These are phyloP conservation scores for Rhynchopsitta pachyrhyncha DNA, from an alignment of 2,113 vertebrate species.

Conservation along the genomic window DNA sequence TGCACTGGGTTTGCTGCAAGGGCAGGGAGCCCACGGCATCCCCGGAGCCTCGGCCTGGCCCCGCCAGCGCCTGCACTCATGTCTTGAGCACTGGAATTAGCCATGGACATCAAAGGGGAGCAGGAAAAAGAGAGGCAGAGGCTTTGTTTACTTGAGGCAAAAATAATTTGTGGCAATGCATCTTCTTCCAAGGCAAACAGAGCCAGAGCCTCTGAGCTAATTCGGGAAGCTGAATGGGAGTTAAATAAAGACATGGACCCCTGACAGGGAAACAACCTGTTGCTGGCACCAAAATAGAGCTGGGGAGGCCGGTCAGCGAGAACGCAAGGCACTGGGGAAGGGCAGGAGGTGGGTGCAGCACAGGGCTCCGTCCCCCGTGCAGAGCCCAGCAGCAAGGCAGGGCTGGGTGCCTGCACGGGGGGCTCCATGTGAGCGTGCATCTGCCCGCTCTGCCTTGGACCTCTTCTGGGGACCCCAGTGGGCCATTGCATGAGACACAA, in stretches of 20 bases:
- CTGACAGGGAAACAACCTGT: not conserved
- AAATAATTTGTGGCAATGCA: not conserved
- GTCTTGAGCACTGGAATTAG: not conserved
- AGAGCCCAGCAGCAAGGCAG: not conserved
- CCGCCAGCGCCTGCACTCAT: accelerated
- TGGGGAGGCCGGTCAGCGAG: not conserved
- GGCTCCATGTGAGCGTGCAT: not conserved
- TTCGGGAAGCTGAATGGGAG: constrained; percentile 29
- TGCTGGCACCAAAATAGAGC: not conserved
- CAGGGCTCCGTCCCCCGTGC: not conserved
- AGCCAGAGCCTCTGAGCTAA: not conserved
- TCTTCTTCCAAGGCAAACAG: constrained; percentile 55
- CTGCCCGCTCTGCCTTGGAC: not conserved
- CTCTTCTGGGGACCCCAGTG: not conserved
- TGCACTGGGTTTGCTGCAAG: not conserved
- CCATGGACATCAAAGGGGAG: not conserved
- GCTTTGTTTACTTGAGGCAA: constrained; percentile 45
- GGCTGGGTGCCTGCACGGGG: not conserved
- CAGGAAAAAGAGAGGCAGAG: not conserved
- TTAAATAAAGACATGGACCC: constrained; percentile 9
- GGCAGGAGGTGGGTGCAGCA: not conserved
- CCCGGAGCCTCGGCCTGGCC: not conserved
- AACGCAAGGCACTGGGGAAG: not conserved
- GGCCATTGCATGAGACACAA: accelerated
- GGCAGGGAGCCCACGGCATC: not conserved